Evolutionary conservation across 1,140 invertebrate genomes (phyloP).

Genomic region (Epicauta chinensis): DNA sequence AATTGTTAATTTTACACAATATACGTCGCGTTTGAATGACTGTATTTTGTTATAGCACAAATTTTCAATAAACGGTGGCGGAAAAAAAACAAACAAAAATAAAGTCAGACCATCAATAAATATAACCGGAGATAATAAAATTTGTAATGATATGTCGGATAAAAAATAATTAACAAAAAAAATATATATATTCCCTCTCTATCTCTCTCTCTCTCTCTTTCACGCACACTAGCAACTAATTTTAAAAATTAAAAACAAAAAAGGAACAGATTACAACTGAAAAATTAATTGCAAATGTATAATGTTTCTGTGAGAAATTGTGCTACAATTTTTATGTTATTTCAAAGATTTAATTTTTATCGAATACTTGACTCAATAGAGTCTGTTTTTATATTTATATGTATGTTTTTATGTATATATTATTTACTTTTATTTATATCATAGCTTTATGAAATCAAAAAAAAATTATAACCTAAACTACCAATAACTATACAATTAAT

Average conservation of each 20-base stretch:
- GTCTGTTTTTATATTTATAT: slow-evolving; percentile 23
- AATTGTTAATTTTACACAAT: slow-evolving; percentile 7
- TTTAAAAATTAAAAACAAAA: slow-evolving; percentile 17
- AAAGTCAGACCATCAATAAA: slow-evolving; percentile 4
- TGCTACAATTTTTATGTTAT: slow-evolving; percentile 32
- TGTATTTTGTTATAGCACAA: too few relatives aligned
- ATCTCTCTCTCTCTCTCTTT: too few relatives aligned
- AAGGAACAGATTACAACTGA: too few relatives aligned
- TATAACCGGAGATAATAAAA: slow-evolving; percentile 9
- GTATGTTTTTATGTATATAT: neutral
- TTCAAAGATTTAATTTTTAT: slow-evolving; percentile 1
- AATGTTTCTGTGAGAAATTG: slow-evolving; percentile 27
- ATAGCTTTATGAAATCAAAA: too few relatives aligned
- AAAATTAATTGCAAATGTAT: too few relatives aligned
- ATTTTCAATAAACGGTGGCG: slow-evolving; percentile 1
- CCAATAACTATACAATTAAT: slow-evolving; percentile 31
- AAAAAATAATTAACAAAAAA: slow-evolving; percentile 8
- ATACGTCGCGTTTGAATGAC: slow-evolving; percentile 5
- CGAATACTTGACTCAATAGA: slow-evolving; percentile 28
- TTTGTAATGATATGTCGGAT: slow-evolving; percentile 11
- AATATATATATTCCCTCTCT: too few relatives aligned
- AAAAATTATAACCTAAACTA: slow-evolving; percentile 31
- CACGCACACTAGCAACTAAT: neutral
- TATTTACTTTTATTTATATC: too few relatives aligned
- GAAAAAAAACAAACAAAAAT: slow-evolving; percentile 1